phyloP scores from a whole-genome alignment of 2,888 invertebrate species.

The Drepanosiphum platanoidis region DNA sequence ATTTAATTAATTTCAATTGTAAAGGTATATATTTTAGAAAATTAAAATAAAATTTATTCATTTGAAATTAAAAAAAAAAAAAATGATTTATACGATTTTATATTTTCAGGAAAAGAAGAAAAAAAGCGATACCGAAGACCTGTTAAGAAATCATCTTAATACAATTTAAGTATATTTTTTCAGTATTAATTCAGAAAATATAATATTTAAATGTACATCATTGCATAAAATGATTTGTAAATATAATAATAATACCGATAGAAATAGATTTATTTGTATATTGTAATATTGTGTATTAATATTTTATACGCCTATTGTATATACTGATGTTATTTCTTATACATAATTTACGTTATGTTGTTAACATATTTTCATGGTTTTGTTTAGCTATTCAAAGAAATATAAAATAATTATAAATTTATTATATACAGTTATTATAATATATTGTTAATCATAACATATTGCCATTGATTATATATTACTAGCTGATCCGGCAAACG shows the following conservation, averaged over 20 bases:
- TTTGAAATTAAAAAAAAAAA: neutral
- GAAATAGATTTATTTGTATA: neutral
- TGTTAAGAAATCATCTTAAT: constrained; percentile 48
- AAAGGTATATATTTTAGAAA: too few species aligned
- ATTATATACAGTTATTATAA: too few species aligned
- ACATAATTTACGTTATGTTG: constrained; percentile 32
- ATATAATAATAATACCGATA: neutral
- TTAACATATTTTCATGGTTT: neutral
- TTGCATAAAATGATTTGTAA: neutral
- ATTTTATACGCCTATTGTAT: constrained; percentile 8
- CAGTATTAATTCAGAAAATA: neutral
- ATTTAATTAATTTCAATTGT: too few species aligned
- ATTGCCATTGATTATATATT: too few species aligned
- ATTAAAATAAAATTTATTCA: too few species aligned
- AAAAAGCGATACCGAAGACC: constrained; percentile 36
- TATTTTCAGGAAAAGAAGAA: constrained; percentile 50
- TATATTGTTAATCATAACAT: too few species aligned
- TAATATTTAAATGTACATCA: neutral
- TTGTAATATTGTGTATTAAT: neutral
- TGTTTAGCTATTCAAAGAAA: neutral
- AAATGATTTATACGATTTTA: neutral
- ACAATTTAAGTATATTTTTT: neutral
- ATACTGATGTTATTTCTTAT: constrained; percentile 29
- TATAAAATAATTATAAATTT: too few species aligned
- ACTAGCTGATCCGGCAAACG: too few species aligned